Base-by-base conservation (phyloP, 2,888 invertebrate species). In the Epinotia ramella region DNA sequence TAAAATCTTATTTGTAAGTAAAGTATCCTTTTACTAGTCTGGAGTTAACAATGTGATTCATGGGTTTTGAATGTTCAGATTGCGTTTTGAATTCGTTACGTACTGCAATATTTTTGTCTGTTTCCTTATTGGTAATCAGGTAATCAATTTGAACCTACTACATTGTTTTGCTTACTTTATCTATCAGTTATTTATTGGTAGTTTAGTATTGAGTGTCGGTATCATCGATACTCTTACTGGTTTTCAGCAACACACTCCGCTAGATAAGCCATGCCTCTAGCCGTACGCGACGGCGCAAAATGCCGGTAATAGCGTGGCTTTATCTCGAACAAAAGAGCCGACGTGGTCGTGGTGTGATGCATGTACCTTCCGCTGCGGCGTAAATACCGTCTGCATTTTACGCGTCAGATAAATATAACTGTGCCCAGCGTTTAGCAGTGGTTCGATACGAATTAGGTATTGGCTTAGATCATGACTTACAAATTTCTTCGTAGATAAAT, bases 261-360 rank as follows among this genome's bases (percentile, higher is more conserved):
- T 49, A 33, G 75, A 76, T 76, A 76, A 76, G 76, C 73, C 65
- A 62, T 67, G 73, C 57, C 78, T 71, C 62, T 76, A 78, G 78
- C 78, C 68, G 77, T 70, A 76, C 76, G 70, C 49, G 73, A 67
- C 59, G 77, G 75, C 70, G 77, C 75, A 77, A 79, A 79, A 80
- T 79, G 73, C 76, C 66, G 77, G 79, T 85, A 87, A 88, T 88
- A 87, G 83, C 86, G 76, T 78, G 80, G 84, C 85, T 86, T 80
- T 89, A 89, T 89, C 87, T 84, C 81, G 83, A 83, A 87, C 88
- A 88, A 90, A 90, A 87, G 87, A 77, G 84, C 88, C 89, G 88
- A 84, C 88, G 79, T 77, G 80, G 77, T 79, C 79, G 69, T 73
- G 77, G 77, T 78, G 77, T 77, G 75, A 70, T 73, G 73, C 69